Conservation (phyloP, 2,113 vertebrate species). For the Corythoichthys intestinalis region DNA sequence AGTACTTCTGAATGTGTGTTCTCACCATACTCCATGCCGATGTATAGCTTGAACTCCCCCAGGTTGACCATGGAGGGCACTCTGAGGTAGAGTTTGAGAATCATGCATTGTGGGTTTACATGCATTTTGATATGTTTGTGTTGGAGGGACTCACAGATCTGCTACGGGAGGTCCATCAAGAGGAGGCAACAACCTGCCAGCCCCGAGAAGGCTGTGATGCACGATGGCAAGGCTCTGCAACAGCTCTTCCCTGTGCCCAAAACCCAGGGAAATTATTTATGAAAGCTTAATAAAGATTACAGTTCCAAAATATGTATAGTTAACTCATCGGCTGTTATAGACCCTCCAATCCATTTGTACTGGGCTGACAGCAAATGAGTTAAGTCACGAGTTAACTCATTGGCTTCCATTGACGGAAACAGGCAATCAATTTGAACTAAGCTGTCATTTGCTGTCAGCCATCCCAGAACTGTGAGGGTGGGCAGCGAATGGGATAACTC, state of each 20-base stretch:
- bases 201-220: slow-evolving; percentile 89
- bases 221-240: slow-evolving; percentile 89
- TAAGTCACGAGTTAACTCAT: too few relatives aligned
- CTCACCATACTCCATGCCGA: slow-evolving; percentile 88
- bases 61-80: slow-evolving; percentile 88
- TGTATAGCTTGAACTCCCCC: slow-evolving; percentile 85
- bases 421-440: too few relatives aligned
- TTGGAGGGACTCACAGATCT: slow-evolving; percentile 80
- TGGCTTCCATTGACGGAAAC: too few relatives aligned
- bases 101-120: neutral
- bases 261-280: neutral
- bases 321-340: too few relatives aligned
- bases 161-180: slow-evolving; percentile 82
- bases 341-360: too few relatives aligned
- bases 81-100: slow-evolving; percentile 65
- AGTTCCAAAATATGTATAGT: too few relatives aligned
- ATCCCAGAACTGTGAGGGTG: too few relatives aligned
- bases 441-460: too few relatives aligned
- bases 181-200: slow-evolving; percentile 84
- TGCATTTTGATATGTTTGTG: slow-evolving; percentile 9
- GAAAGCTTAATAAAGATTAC: too few relatives aligned
- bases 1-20: neutral
- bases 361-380: too few relatives aligned
- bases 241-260: slow-evolving; percentile 82
- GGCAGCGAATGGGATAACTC: too few relatives aligned